Evolutionary conservation across 2,888 invertebrate species (phyloP), one percentile per base, ranked within the genome.

Genomic region (Tetranychus truncatus): DNA sequence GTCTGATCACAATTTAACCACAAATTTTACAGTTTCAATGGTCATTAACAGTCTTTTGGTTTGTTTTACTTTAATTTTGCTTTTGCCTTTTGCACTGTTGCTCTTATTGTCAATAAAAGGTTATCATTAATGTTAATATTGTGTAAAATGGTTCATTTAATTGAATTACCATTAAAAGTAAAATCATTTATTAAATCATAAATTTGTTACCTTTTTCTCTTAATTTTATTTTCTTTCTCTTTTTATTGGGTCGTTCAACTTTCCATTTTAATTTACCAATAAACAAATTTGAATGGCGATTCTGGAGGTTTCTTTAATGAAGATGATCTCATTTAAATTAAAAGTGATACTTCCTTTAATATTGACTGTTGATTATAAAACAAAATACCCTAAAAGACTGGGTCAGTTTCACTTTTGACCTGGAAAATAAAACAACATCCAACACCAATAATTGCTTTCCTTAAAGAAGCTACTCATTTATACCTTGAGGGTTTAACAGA

Each of bases 321-420:
- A 9, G 55, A 55, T 55, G 11, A 55, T 55, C 55, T 55, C 55
- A 55, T 55, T 55, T 15, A 15, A 15, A 55, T 15, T 55, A 15
- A 55, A 15, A 15, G 55, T 55, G 55, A 55, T 55, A 55, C 55
- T 55, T 55, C 55, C 55, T 55, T 15, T 55, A 15, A 55, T 55
- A 55, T 15, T 55, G 15, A 15, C 1, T 3, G 34, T 34, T 34
- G 34, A 34, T 34, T 34, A 34, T 34, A 34, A 34, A 34, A 34
- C 34, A 34, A 15, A 55, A 55, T 55, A 55, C 55, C 55, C 55
- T 55, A 15, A 55, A 55, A 55, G 55, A 55, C 55, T 55, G 55
- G 55, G 55, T 55, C 55, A 55, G 55, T 55, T 55, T 55, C 55
- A 55, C 55, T 55, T 55, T 55, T 55, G 55, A 55, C 55, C 55